phyloP scores from a whole-genome alignment of 2,113 vertebrate genomes.

The Puntigrus tetrazona region DNA sequence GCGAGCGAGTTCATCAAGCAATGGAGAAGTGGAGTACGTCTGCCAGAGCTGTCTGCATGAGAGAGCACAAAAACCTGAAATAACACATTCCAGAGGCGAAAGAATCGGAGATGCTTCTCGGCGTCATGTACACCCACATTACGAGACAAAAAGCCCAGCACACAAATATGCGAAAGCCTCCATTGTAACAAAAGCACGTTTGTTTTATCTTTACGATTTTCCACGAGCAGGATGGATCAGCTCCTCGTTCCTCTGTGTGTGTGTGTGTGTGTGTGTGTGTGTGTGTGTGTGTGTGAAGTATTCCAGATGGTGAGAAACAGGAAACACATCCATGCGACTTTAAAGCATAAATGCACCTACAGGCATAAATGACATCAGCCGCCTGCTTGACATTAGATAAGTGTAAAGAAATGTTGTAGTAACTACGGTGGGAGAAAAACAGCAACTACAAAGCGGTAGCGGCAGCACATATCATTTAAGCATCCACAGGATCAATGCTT shows the following conservation, averaged over 20 bases:
- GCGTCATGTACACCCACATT: not conserved
- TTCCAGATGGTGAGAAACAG: constrained; percentile 22
- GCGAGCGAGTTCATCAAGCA: not conserved
- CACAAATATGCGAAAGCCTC: not conserved
- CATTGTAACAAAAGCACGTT: not conserved
- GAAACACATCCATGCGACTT: constrained; percentile 20
- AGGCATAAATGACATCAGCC: constrained; percentile 15
- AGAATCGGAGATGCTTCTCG: not conserved
- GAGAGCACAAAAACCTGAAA: no score
- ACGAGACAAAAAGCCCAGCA: no score
- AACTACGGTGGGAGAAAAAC: not conserved
- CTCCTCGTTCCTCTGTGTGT: not conserved
- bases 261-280: no score
- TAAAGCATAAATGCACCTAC: constrained; percentile 19
- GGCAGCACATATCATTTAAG: constrained; percentile 3
- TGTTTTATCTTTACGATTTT: constrained; percentile 4
- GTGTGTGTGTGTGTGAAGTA: not conserved
- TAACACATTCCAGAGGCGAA: not conserved
- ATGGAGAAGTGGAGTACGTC: not conserved
- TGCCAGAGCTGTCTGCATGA: constrained; percentile 8
- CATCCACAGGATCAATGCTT: not conserved
- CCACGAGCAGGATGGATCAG: not conserved
- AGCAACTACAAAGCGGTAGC: not conserved
- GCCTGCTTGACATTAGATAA: constrained; percentile 16
- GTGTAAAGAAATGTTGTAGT: constrained; percentile 22